Conservation (phyloP, 2,888 invertebrate genomes). For the Latheticus oryzae region DNA sequence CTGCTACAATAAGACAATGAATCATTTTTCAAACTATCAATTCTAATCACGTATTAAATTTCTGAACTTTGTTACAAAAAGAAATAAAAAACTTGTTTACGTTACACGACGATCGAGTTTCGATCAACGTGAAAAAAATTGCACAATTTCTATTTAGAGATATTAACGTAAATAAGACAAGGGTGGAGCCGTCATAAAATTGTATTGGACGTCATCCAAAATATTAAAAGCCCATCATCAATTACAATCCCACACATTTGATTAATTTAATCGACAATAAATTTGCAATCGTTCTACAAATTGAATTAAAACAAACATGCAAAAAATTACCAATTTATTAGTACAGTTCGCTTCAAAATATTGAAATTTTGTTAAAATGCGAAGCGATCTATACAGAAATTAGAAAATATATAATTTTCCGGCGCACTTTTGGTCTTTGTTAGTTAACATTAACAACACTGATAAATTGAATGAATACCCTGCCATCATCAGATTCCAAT, state of each 20-base stretch:
- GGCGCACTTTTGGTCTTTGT: slow-evolving; percentile 3
- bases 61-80: too few relatives aligned
- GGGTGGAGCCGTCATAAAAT: slow-evolving; percentile 24
- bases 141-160: slow-evolving; percentile 16
- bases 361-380: not conserved
- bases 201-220: slow-evolving; percentile 27
- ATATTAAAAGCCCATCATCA: slow-evolving; percentile 11
- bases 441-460: slow-evolving; percentile 37
- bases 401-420: not conserved
- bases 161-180: slow-evolving; percentile 8
- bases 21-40: slow-evolving; percentile 11
- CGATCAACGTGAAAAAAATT: too few relatives aligned
- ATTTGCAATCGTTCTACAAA: slow-evolving; percentile 1
- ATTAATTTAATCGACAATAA: slow-evolving; percentile 18
- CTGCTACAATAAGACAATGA: not conserved
- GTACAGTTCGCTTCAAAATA: slow-evolving; percentile 13
- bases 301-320: slow-evolving; percentile 1
- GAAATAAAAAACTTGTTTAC: too few relatives aligned
- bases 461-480: slow-evolving; percentile 54
- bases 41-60: slow-evolving; percentile 6
- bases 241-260: slow-evolving; percentile 9
- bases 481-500: slow-evolving; percentile 54
- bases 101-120: too few relatives aligned
- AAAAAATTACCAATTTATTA: slow-evolving; percentile 19
- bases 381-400: slow-evolving; percentile 1